A percentile compares a stretch with the other conserved stretches of the same genome.
These are phyloP conservation scores for Lepidonotus clava DNA, from an alignment of 2,888 invertebrate genomes.

Conservation along the genomic window DNA sequence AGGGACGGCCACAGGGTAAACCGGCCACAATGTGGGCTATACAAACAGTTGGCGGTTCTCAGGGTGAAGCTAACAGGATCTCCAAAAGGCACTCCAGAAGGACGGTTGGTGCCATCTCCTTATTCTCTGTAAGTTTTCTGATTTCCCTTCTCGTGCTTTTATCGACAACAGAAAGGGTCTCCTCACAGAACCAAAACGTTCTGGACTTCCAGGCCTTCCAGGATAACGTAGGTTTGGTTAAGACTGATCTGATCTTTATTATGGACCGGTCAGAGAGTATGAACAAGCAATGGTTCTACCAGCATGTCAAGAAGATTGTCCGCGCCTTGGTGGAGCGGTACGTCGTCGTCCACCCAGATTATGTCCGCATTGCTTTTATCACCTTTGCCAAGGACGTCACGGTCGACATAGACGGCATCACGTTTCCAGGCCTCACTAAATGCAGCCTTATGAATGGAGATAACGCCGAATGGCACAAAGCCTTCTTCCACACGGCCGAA, in stretches of 20 bases:
- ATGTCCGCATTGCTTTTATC: conserved; percentile 61
- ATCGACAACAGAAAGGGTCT: no score
- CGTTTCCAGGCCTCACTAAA: conserved; percentile 32
- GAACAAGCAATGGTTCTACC: conserved; percentile 55
- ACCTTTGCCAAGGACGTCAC: conserved; percentile 59
- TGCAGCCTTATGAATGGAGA: conserved; percentile 31
- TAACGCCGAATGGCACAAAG: conserved; percentile 10
- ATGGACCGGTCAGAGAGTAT: conserved; percentile 58
- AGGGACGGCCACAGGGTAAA: no score
- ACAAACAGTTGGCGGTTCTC: no score
- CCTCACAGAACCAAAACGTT: no score
- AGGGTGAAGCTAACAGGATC: no score
- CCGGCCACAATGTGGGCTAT: no score
- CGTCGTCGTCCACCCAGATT: conserved; percentile 62
- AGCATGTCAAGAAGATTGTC: conserved; percentile 41
- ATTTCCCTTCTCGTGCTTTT: no score
- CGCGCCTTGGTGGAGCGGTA: conserved; percentile 58
- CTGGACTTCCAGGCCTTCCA: not conserved
- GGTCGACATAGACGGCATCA: conserved; percentile 61
- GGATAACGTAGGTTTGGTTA: not conserved
- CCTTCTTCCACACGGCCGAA: conserved; percentile 29
- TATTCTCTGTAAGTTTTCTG: no score
- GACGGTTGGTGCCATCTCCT: no score
- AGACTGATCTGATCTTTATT: conserved; percentile 54
- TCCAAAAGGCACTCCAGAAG: no score